A percentile compares a stretch with the other conserved stretches of the same genome.
phyloP scores from a whole-genome alignment of 2,797 vertebrate species.

The Rhinogobio ventralis region DNA sequence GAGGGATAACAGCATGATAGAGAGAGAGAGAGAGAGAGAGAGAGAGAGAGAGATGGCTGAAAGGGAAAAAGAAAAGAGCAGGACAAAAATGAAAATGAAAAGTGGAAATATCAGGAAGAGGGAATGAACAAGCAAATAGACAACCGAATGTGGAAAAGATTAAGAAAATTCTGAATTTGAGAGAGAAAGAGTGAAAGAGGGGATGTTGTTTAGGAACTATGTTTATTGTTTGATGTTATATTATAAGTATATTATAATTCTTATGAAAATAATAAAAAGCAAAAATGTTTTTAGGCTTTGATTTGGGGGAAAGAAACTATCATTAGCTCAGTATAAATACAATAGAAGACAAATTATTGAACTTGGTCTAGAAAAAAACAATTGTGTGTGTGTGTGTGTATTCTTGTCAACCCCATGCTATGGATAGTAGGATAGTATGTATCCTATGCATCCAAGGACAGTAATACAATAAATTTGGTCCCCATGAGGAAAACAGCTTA shows the following conservation, averaged over 20 bases:
- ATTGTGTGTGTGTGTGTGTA: no score
- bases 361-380: background rate
- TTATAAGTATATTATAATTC: background rate
- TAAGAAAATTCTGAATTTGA: background rate
- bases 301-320: background rate
- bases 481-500: background rate
- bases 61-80: background rate
- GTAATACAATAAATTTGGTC: background rate
- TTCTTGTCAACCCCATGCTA: no score
- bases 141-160: slow-evolving; percentile 7
- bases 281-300: background rate
- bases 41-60: background rate
- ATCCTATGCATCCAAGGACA: background rate
- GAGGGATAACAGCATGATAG: slow-evolving; percentile 50
- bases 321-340: background rate
- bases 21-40: slow-evolving; percentile 25
- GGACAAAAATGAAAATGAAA: slow-evolving; percentile 12
- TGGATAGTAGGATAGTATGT: no score
- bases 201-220: background rate
- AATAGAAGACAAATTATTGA: background rate
- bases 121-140: slow-evolving; percentile 25
- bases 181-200: background rate
- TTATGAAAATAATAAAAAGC: background rate
- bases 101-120: slow-evolving; percentile 6
- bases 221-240: slow-evolving; percentile 3